These are phyloP conservation scores for Papilio dardanus DNA, from an alignment of 1,140 invertebrate genomes.

Conservation along the genomic window DNA sequence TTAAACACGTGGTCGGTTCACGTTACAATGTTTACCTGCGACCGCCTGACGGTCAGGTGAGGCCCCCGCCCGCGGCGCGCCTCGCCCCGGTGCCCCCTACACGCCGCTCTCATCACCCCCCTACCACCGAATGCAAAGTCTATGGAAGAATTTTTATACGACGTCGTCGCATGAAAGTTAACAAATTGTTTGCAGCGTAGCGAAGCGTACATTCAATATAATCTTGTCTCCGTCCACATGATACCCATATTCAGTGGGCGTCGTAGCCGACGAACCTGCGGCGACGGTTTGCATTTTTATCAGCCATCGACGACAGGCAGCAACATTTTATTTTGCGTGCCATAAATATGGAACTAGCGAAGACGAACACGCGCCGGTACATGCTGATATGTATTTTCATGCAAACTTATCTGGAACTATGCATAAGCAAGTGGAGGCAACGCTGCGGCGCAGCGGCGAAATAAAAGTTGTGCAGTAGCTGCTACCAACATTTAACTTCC, in stretches of 20 bases:
- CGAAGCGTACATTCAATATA: slow-evolving; percentile 54
- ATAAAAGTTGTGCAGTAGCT: slow-evolving; percentile 40
- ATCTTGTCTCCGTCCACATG: slow-evolving; percentile 58
- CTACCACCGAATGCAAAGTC: slow-evolving; percentile 41
- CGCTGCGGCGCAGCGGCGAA: slow-evolving; percentile 48
- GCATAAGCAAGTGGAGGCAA: slow-evolving; percentile 73
- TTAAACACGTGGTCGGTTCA: slow-evolving; percentile 71
- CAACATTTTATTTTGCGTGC: slow-evolving; percentile 78
- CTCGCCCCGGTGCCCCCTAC: slow-evolving; percentile 50
- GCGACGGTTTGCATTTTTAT: slow-evolving; percentile 80
- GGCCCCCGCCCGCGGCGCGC: slow-evolving; percentile 50
- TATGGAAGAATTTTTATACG: slow-evolving; percentile 39
- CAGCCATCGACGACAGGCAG: slow-evolving; percentile 70
- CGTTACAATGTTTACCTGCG: slow-evolving; percentile 80
- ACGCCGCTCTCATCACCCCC: slow-evolving; percentile 47
- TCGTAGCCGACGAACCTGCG: slow-evolving; percentile 58
- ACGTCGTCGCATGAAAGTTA: slow-evolving; percentile 44
- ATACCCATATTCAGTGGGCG: slow-evolving; percentile 65
- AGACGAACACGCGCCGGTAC: slow-evolving; percentile 64
- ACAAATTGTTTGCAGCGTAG: slow-evolving; percentile 55
- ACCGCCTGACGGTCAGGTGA: slow-evolving; percentile 74
- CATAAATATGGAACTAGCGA: slow-evolving; percentile 77
- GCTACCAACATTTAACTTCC: slow-evolving; percentile 25
- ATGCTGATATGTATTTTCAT: slow-evolving; percentile 64
- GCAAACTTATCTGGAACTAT: slow-evolving; percentile 78